Evolutionary conservation across 2,888 invertebrate genomes (phyloP).

Genomic region (Lasioglossum oenotherae): DNA sequence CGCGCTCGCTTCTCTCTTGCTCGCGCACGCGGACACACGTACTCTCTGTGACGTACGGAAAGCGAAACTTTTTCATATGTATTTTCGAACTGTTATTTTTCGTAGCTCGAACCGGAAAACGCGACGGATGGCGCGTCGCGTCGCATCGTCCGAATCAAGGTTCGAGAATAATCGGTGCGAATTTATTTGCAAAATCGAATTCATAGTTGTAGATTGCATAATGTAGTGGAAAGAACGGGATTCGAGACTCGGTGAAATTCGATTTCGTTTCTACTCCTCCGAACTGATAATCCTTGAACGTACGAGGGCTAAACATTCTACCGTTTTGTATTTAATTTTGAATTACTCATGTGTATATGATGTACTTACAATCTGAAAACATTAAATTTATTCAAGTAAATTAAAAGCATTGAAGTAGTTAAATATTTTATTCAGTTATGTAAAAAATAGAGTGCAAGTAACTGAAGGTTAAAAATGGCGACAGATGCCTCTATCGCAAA

Average conservation of each 20-base stretch:
- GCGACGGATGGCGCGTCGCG: too few relatives aligned
- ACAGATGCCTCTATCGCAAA: too few relatives aligned
- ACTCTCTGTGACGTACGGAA: slow-evolving; percentile 34
- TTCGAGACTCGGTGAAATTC: not conserved
- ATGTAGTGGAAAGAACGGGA: not conserved
- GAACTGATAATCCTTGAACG: not conserved
- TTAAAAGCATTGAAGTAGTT: too few relatives aligned
- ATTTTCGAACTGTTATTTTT: slow-evolving; percentile 15
- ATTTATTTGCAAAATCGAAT: not conserved
- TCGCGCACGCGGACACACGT: slow-evolving; percentile 61
- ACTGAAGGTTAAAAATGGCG: too few relatives aligned
- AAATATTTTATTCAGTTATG: too few relatives aligned
- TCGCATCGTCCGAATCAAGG: not conserved
- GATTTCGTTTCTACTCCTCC: not conserved
- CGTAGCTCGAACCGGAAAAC: not conserved
- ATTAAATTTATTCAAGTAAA: too few relatives aligned
- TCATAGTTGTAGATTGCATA: not conserved
- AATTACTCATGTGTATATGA: too few relatives aligned
- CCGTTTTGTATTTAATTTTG: too few relatives aligned
- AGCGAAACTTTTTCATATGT: slow-evolving; percentile 46
- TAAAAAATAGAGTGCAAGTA: too few relatives aligned
- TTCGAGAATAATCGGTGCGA: not conserved
- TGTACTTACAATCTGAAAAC: too few relatives aligned
- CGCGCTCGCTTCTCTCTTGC: slow-evolving; percentile 29
- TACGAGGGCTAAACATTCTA: too few relatives aligned